Percentiles rank a stretch among this genome's conserved stretches.
Conservation (phyloP, 2,888 invertebrate species). For the Meandrusa payeni region DNA sequence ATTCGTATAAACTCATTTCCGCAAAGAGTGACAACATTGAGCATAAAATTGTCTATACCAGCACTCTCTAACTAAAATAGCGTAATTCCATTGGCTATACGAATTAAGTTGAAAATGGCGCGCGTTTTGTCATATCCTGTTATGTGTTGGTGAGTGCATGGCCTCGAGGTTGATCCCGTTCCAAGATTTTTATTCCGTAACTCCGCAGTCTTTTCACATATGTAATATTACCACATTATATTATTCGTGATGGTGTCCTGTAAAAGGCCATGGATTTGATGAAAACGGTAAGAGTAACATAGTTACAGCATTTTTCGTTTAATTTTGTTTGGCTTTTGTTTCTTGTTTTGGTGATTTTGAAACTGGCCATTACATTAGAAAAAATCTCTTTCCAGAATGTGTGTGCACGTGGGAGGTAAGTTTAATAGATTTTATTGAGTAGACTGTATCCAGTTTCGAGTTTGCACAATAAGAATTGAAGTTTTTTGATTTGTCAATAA, state of each 20-base stretch:
- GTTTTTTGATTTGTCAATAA: constrained; percentile 77
- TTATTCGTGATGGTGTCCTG: constrained; percentile 77
- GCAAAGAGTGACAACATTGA: constrained; percentile 39
- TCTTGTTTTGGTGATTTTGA: constrained; percentile 81
- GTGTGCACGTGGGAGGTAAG: constrained; percentile 80
- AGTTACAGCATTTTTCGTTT: constrained; percentile 51
- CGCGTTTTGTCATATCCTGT: constrained; percentile 78
- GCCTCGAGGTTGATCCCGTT: constrained; percentile 70
- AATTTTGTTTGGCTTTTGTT: constrained; percentile 79
- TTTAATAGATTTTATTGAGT: constrained; percentile 62
- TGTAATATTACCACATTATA: constrained; percentile 63
- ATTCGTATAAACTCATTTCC: constrained; percentile 38
- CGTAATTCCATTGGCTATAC: constrained; percentile 49
- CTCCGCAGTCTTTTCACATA: constrained; percentile 56
- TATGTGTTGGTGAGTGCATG: constrained; percentile 70
- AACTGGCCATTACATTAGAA: constrained; percentile 81
- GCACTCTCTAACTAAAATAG: constrained; percentile 39
- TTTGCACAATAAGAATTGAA: constrained; percentile 52
- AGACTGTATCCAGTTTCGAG: constrained; percentile 61
- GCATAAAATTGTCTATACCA: constrained; percentile 32
- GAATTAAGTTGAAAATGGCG: constrained; percentile 60
- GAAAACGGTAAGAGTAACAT: constrained; percentile 76
- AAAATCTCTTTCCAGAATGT: constrained; percentile 81
- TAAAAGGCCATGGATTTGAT: constrained; percentile 82
- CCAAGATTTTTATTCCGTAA: constrained; percentile 58